phyloP scores from a whole-genome alignment of 1,140 invertebrate genomes.

The Macrocentrus cingulum region DNA sequence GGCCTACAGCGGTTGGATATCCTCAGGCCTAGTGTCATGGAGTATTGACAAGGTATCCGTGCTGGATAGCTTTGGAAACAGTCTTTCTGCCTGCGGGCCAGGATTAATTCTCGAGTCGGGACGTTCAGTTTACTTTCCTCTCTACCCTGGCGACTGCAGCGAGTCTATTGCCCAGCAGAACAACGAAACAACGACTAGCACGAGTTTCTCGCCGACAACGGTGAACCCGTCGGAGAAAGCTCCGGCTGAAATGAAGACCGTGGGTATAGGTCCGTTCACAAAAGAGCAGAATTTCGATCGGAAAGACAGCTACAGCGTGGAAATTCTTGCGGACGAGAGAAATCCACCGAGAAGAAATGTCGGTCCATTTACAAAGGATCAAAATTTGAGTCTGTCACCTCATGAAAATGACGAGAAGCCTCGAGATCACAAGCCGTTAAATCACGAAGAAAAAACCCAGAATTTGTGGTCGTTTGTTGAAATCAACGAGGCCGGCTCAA shows the following conservation, averaged over 20 bases:
- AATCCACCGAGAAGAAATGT: constrained; percentile 37
- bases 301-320: constrained; percentile 25
- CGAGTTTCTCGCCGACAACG: constrained; percentile 29
- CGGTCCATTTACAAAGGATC: constrained; percentile 51
- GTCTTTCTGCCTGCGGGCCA: constrained; percentile 77
- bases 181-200: constrained; percentile 26
- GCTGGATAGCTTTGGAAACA: constrained; percentile 82
- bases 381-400: constrained; percentile 36
- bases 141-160: constrained; percentile 78
- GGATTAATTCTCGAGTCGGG: constrained; percentile 75
- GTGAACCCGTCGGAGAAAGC: constrained; percentile 12
- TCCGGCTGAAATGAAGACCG: not conserved
- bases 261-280: constrained; percentile 42
- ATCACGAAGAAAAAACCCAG: constrained; percentile 12
- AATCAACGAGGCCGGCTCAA: constrained; percentile 46
- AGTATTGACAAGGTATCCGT: constrained; percentile 81
- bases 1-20: constrained; percentile 89
- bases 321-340: constrained; percentile 17
- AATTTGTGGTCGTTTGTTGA: constrained; percentile 48
- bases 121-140: constrained; percentile 68
- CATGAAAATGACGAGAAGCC: constrained; percentile 19
- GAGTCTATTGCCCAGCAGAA: constrained; percentile 50
- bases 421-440: constrained; percentile 20
- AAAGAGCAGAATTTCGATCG: constrained; percentile 46
- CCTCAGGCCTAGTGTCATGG: constrained; percentile 77